phyloP scores from a whole-genome alignment of 1,140 invertebrate species.

The Maconellicoccus hirsutus region DNA sequence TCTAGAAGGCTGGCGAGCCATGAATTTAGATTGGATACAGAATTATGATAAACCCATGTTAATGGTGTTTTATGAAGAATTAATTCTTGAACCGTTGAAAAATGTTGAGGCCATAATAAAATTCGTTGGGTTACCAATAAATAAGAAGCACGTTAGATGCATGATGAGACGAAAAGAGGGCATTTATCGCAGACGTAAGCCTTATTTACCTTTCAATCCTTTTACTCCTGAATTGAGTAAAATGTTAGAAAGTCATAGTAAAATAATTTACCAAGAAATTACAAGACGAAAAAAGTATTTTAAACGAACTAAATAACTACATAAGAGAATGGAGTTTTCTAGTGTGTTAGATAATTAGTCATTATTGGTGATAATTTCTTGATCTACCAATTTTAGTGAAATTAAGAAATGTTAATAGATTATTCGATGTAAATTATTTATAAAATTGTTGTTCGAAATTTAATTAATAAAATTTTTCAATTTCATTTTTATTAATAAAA shows the following conservation, averaged over 20 bases:
- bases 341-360: too few relatives aligned
- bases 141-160: conserved; percentile 43
- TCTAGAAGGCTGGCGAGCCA: conserved; percentile 50
- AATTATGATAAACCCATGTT: conserved; percentile 54
- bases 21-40: conserved; percentile 53
- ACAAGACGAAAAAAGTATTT: background rate
- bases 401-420: too few relatives aligned
- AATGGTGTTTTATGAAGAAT: conserved; percentile 56
- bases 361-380: too few relatives aligned
- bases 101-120: conserved; percentile 45
- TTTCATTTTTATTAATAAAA: too few relatives aligned
- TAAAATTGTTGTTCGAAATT: too few relatives aligned
- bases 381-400: too few relatives aligned
- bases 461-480: too few relatives aligned
- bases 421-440: too few relatives aligned
- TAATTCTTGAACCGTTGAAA: conserved; percentile 47
- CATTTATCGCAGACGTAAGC: conserved; percentile 53
- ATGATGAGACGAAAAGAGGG: conserved; percentile 50
- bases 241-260: conserved; percentile 26
- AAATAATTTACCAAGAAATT: conserved; percentile 14
- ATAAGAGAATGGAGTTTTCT: too few relatives aligned
- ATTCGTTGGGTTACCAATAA: conserved; percentile 46
- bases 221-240: conserved; percentile 48
- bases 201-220: conserved; percentile 52
- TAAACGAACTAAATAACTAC: too few relatives aligned